These are phyloP conservation scores for Battus philenor DNA, from an alignment of 1,140 invertebrate genomes.

Conservation along the genomic window DNA sequence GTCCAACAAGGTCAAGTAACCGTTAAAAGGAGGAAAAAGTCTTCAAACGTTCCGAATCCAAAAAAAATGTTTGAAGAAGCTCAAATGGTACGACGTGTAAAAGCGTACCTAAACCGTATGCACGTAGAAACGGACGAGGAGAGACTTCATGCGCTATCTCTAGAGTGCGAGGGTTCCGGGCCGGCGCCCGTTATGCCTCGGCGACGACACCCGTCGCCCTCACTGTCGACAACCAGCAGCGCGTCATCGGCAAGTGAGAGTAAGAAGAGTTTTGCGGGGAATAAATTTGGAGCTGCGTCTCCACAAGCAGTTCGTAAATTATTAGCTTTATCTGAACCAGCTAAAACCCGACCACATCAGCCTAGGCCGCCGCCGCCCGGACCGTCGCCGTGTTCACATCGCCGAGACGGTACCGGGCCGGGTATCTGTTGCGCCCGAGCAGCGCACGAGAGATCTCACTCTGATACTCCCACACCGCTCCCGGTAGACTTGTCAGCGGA, in stretches of 20 bases:
- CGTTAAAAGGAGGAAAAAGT: slow-evolving; percentile 94
- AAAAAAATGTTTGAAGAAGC: slow-evolving; percentile 99
- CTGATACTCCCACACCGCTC: slow-evolving; percentile 90
- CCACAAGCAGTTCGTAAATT: slow-evolving; percentile 97
- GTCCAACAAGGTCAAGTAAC: slow-evolving; percentile 84
- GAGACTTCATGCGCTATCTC: slow-evolving; percentile 89
- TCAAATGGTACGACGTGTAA: slow-evolving; percentile 97
- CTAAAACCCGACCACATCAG: slow-evolving; percentile 91
- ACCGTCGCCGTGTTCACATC: slow-evolving; percentile 81
- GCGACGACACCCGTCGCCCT: slow-evolving; percentile 89
- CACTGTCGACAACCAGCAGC: slow-evolving; percentile 91
- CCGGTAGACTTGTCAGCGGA: slow-evolving; percentile 95
- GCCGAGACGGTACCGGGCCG: slow-evolving; percentile 78
- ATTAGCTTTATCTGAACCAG: slow-evolving; percentile 89
- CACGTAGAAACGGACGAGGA: slow-evolving; percentile 95
- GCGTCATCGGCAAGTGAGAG: slow-evolving; percentile 92
- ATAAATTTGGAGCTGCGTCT: slow-evolving; percentile 92
- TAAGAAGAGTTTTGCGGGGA: slow-evolving; percentile 77
- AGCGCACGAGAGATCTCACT: slow-evolving; percentile 91
- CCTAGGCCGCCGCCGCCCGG: slow-evolving; percentile 80
- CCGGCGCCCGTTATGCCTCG: slow-evolving; percentile 77
- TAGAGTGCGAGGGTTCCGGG: slow-evolving; percentile 89
- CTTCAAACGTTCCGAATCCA: slow-evolving; percentile 92
- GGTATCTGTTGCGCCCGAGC: slow-evolving; percentile 65
- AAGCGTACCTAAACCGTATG: slow-evolving; percentile 95